phyloP scores from a whole-genome alignment of 2,113 vertebrate genomes.

The Bufo bufo region DNA sequence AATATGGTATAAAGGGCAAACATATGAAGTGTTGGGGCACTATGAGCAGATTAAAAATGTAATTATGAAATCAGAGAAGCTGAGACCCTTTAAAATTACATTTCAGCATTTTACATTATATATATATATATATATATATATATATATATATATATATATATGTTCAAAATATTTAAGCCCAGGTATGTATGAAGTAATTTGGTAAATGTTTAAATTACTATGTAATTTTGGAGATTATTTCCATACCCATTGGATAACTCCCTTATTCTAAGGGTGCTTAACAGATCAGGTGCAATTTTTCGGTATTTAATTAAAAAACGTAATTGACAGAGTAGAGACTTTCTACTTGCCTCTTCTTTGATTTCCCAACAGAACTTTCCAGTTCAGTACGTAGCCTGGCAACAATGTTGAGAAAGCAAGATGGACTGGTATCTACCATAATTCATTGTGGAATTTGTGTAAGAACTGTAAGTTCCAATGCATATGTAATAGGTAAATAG shows the following conservation, averaged over 20 bases:
- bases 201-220: no score
- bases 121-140: no score
- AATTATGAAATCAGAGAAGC: no score
- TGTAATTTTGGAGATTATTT: no score
- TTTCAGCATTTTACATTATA: no score
- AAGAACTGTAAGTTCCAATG: neutral
- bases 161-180: no score
- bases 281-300: conserved; percentile 16
- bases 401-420: neutral
- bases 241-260: neutral
- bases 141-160: no score
- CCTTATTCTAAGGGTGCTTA: neutral
- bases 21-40: no score
- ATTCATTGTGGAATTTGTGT: neutral
- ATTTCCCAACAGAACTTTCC: conserved; percentile 3
- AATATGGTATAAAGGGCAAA: no score
- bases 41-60: no score
- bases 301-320: neutral
- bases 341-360: neutral
- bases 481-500: neutral
- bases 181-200: no score
- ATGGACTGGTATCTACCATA: neutral
- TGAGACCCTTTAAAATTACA: no score
- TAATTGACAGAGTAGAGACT: neutral
- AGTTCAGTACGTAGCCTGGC: neutral